These are phyloP conservation scores for Drosophila formosana DNA, from an alignment of 2,888 invertebrate genomes.

Conservation along the genomic window DNA sequence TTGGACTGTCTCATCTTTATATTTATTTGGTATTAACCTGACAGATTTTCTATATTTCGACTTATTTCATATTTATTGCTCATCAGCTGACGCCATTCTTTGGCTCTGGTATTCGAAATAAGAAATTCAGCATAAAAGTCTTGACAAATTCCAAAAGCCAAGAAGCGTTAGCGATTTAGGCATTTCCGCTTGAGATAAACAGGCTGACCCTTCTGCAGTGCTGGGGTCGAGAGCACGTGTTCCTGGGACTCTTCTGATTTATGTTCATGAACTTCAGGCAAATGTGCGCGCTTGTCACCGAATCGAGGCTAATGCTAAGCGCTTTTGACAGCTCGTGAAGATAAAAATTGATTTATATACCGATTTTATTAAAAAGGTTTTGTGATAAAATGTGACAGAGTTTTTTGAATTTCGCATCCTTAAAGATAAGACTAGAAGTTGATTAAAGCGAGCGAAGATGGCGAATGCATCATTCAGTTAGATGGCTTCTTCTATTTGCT, in stretches of 20 bases:
- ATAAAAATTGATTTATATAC: conserved; percentile 72
- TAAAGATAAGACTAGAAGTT: background rate
- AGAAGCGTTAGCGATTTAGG: conserved; percentile 22
- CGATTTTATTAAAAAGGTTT: conserved; percentile 35
- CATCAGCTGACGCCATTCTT: conserved; percentile 1
- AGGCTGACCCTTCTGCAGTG: conserved; percentile 33
- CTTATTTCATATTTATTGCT: too few relatives aligned
- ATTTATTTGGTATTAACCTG: background rate
- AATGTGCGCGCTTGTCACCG: conserved; percentile 38
- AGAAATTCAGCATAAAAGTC: conserved; percentile 6
- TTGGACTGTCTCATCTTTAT: background rate
- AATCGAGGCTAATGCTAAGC: conserved; percentile 26
- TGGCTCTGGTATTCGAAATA: background rate
- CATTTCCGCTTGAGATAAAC: conserved; percentile 31
- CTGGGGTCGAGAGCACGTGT: conserved; percentile 55
- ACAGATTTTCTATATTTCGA: background rate
- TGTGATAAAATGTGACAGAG: conserved; percentile 1
- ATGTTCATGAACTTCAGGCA: conserved; percentile 55
- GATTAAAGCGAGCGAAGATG: background rate
- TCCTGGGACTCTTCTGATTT: conserved; percentile 57
- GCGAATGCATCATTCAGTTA: conserved; percentile 3
- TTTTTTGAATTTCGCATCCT: conserved; percentile 4
- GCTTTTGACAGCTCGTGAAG: conserved; percentile 32
- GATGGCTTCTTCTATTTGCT: conserved; percentile 6
- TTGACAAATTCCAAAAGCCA: conserved; percentile 23